Conservation (phyloP, 2,797 vertebrate species). For the Delichon dasypus region DNA sequence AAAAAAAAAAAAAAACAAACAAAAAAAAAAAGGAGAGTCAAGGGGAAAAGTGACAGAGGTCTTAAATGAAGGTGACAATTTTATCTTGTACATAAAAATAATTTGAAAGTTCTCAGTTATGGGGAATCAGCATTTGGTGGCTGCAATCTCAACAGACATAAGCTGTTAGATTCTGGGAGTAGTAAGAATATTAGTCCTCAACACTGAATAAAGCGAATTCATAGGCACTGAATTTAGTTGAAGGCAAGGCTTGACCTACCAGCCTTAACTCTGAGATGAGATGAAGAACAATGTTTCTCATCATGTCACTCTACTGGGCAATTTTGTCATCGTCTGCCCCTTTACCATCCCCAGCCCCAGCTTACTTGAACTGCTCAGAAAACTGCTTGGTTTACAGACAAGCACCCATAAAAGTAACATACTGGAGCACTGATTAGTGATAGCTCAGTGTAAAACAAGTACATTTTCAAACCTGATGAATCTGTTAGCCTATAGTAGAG, state of each 20-base stretch:
- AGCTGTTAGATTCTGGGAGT: neutral
- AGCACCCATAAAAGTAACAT: neutral
- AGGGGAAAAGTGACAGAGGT: neutral
- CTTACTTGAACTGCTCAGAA: neutral
- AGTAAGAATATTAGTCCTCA: neutral
- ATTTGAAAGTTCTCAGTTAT: neutral
- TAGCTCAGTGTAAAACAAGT: neutral
- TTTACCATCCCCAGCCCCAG: neutral
- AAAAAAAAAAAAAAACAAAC: neutral
- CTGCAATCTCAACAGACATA: neutral
- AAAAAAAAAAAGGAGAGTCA: neutral
- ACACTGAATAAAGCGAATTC: neutral
- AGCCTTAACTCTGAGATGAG: neutral
- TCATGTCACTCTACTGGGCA: neutral
- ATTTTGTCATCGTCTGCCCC: neutral
- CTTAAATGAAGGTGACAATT: neutral
- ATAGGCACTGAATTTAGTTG: neutral
- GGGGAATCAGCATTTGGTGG: neutral
- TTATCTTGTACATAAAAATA: neutral
- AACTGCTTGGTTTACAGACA: neutral
- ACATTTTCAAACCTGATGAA: neutral
- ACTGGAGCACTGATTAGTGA: neutral
- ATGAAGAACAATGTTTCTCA: neutral
- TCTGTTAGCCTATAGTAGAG: neutral
- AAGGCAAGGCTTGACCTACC: neutral